A percentile compares a stretch with the other conserved stretches of the same genome.
These are phyloP conservation scores for Mimas tiliae DNA, from an alignment of 2,888 invertebrate genomes.

Conservation along the genomic window DNA sequence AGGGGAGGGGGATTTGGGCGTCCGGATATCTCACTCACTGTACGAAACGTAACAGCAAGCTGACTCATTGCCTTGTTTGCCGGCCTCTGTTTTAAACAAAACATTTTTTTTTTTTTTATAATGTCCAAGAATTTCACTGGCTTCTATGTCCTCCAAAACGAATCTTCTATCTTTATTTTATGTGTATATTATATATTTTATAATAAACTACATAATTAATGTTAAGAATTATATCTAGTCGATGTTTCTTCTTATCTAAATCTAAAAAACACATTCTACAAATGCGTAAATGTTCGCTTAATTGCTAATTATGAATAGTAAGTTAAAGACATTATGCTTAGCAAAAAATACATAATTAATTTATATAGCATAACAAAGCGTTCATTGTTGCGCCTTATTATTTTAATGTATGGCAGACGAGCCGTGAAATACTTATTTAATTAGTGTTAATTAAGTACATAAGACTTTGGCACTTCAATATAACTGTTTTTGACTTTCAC, in stretches of 20 bases:
- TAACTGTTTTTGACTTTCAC: constrained; percentile 20
- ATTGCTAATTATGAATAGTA: constrained; percentile 10
- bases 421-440: constrained; percentile 20
- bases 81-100: too few relatives aligned
- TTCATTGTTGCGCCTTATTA: constrained; percentile 15
- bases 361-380: constrained; percentile 15
- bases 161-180: too few relatives aligned
- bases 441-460: constrained; percentile 9
- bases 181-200: too few relatives aligned
- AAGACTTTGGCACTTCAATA: constrained; percentile 2
- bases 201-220: too few relatives aligned
- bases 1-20: too few relatives aligned
- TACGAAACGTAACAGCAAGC: too few relatives aligned
- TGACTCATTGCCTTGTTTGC: too few relatives aligned
- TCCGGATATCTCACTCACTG: too few relatives aligned
- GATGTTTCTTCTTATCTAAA: neutral
- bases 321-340: neutral
- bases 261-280: neutral
- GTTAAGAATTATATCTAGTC: too few relatives aligned
- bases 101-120: too few relatives aligned
- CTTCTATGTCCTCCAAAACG: too few relatives aligned
- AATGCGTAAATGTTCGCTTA: neutral
- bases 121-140: too few relatives aligned
- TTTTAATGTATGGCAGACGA: constrained; percentile 14
- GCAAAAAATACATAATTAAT: constrained; percentile 15